These are phyloP conservation scores for Euproctis similis DNA, from an alignment of 2,888 invertebrate genomes.

Conservation along the genomic window DNA sequence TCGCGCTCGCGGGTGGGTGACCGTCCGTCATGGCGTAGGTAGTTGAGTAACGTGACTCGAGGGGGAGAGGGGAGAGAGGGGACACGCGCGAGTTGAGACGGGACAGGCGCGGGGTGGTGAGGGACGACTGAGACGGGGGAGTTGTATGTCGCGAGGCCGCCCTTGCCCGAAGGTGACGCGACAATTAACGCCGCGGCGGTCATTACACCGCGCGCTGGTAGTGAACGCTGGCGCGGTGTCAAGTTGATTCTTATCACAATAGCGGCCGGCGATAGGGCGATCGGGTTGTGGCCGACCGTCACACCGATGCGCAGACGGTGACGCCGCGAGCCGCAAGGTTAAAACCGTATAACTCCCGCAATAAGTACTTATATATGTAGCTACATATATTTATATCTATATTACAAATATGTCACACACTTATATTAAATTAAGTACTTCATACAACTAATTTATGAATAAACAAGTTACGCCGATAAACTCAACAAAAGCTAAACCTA, in stretches of 20 bases:
- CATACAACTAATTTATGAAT: no score
- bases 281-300: conserved; percentile 41
- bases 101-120: conserved; percentile 10
- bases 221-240: conserved; percentile 71
- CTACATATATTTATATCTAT: no score
- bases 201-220: conserved; percentile 57
- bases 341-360: no score
- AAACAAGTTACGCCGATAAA: no score
- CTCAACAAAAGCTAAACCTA: no score
- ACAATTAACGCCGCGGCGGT: conserved; percentile 69
- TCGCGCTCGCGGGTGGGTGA: conserved; percentile 40
- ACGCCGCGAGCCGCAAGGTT: conserved; percentile 27
- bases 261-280: conserved; percentile 46
- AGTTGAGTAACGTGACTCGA: conserved; percentile 51
- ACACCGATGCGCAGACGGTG: conserved; percentile 45
- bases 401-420: no score
- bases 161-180: conserved; percentile 69
- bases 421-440: no score
- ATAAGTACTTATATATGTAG: neutral
- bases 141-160: conserved; percentile 44
- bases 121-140: conserved; percentile 15
- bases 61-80: conserved; percentile 19
- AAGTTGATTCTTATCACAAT: conserved; percentile 70
- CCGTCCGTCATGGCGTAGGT: no score
- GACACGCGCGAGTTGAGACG: conserved; percentile 15